These are phyloP conservation scores for Sarcophaga rosellei DNA, from an alignment of 2,888 invertebrate genomes.

Conservation along the genomic window DNA sequence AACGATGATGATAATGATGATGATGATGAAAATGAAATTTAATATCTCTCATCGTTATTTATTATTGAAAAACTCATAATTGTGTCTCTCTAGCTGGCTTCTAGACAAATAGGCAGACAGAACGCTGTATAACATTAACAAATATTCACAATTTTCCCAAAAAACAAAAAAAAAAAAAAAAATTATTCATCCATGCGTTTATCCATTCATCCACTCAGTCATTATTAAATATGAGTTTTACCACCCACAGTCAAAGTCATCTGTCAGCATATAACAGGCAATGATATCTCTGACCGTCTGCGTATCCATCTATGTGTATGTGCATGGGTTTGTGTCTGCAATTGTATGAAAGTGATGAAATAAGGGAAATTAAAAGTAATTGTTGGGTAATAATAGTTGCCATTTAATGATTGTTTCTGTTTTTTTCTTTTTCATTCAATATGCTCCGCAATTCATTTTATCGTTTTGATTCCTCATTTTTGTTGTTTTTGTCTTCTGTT, in stretches of 20 bases:
- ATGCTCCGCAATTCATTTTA: neutral
- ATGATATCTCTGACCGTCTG: neutral
- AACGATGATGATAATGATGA: neutral
- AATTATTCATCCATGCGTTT: neutral
- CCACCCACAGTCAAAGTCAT: neutral
- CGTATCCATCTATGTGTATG: neutral
- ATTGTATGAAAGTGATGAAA: slow-evolving; percentile 8
- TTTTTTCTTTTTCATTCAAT: slow-evolving; percentile 4
- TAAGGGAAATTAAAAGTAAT: slow-evolving; percentile 48
- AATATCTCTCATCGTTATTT: slow-evolving; percentile 18
- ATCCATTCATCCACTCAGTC: neutral
- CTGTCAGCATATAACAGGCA: neutral
- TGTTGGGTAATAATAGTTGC: slow-evolving; percentile 50
- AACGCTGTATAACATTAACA: neutral
- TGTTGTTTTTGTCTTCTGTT: neutral
- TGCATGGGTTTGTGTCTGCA: neutral
- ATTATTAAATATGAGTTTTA: slow-evolving; percentile 18
- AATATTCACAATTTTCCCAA: neutral
- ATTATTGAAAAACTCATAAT: neutral
- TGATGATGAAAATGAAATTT: slow-evolving; percentile 24
- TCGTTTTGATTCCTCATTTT: neutral
- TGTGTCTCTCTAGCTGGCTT: neutral
- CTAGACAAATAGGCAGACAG: neutral
- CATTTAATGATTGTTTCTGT: slow-evolving; percentile 24
- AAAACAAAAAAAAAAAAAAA: too few relatives aligned